Evolutionary conservation across 2,797 vertebrate species (phyloP), one percentile per base, ranked within the genome.

Genomic region (Muscicapa striata): DNA sequence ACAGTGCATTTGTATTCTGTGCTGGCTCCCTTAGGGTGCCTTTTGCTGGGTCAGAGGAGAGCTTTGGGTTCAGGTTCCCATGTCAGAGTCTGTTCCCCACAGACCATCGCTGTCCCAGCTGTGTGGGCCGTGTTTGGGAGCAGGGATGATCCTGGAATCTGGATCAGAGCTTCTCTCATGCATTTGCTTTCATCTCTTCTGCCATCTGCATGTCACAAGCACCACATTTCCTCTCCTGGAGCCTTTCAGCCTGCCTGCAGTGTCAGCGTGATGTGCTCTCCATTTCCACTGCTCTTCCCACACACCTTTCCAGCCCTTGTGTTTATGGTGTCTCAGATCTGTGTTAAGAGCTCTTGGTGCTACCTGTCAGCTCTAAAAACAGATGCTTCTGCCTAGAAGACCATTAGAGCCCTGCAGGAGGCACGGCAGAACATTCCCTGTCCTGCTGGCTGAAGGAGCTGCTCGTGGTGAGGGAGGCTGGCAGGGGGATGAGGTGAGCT

Each of bases 91-190:
- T 0, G 0, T 58, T 67, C 51, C 63, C 29, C 8, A 15, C 38
- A 14, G 40, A 19, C 26, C 0, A 1, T 38, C 0, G 0, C 61
- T 80, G 57, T 62, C 38, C 15, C n/a, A 57, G 72, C 57, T 78
- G 7, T 9, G 5, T 38, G 5, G 3, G 49, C 51, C 0, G 0
- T 51, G 24, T 30, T 49, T 40, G 58, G 45, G 41, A 78, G 38
- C 16, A 1, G 7, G 46, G 46, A 22, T 52, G 40, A 26, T 36
- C 54, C 58, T 85, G 51, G 19, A 5, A 0, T 49, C 2, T 1
- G 36, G 17, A 46, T 51, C n/a, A 43, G 15, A 1, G 0, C 1
- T 0, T 49, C 45, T 80, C 61, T 64, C 61, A 26, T 1, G 0
- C 2, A 1, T 74, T 83, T 77, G 22, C 41, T 83, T 70, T 49